Base-by-base conservation (phyloP, 2,888 invertebrate species). In the Petrophora chlorosata region DNA sequence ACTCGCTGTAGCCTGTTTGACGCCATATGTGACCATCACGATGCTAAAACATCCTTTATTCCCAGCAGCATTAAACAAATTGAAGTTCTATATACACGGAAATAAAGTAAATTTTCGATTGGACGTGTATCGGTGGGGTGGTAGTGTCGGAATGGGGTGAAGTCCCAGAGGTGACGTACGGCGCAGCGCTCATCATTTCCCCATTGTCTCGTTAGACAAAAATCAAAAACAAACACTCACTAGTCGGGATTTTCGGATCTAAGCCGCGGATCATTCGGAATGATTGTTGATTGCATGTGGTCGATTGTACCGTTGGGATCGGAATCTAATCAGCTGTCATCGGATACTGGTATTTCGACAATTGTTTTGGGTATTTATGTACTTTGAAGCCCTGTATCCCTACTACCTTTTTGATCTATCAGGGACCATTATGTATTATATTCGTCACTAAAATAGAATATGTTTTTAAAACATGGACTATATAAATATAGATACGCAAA, bases 151-250 rank as follows among this genome's bases (percentile, higher is more conserved):
- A 69, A 73, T 79, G 76, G 89, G 87, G 89, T 82, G 82, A 84
- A 82, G 72, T 89, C 89, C 89, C 89, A 86, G 66, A 85, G 87
- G 90, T 79, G 75, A 79, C 79, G 83, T 82, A 76, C 77, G 70
- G 80, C 79, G 73, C 84, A 76, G 80, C 78, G 85, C 87, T 90
- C 90, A 89, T 89, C 90, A 88, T 89, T 88, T 88, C 89, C 90
- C 90, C 85, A 90, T 90, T 90, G 90, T 89, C 88, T 89, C 88
- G 89, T 89, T 90, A 89, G 84, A 89, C 89, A 88, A 89, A 90
- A 90, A 90, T 89, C 88, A 89, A 89, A 89, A 87, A 88, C 87
- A 90, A 89, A 89, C 89, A 88, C 81, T 82, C 80, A 58, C 61
- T 75, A 72, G 73, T 70, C 61, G 78, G 82, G 86, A 86, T 88